Evolutionary conservation across 2,888 invertebrate species (phyloP), one percentile per base, ranked within the genome.

Genomic region (Ochropleura leucogaster): DNA sequence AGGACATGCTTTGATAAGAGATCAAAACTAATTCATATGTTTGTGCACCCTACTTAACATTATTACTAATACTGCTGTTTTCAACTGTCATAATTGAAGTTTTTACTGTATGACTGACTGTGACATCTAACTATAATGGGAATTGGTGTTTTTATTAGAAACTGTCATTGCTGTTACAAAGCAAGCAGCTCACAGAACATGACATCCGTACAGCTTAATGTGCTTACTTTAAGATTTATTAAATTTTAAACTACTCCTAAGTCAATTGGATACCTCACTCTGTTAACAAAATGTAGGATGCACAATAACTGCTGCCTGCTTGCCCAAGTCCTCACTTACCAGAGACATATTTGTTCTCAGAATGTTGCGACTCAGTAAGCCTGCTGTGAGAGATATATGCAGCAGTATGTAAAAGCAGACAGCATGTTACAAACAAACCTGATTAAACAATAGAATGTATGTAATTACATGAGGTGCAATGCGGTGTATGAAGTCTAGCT

Each of bases 391-490:
- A 60, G 20, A 57, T 16, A 8, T 42, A 30, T 16, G 20, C n/a
- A 12, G 12, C 3, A 53, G 18, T 53, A 10, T n/a, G n/a, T 9
- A 46, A 62, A 72, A 69, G 57, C 68, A 53, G 63, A 70, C 69
- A 68, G 69, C 76, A 73, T 67, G n/a, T 72, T 47, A 66, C 49
- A 49, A 30, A 72, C 4, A 47, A 68, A 53, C 53, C 68, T 62
- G 57, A 77, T 47, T 14, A 74, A 72, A 66, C 66, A 72, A 71
- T 74, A 74, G 83, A 82, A 80, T 80, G 82, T 87, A 71, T 44
- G 79, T 79, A 89, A 92, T 94, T 94, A 94, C 94, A 93, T 94
- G 92, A 83, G 87, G 95, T 95, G 95, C 94, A 93, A 94, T 93
- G 94, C 92, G 79, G 92, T 94, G 94, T 94, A 94, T 84, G 88